Conservation (phyloP, 1,140 invertebrate species). For the Phymorhynchus buccinoides region DNA sequence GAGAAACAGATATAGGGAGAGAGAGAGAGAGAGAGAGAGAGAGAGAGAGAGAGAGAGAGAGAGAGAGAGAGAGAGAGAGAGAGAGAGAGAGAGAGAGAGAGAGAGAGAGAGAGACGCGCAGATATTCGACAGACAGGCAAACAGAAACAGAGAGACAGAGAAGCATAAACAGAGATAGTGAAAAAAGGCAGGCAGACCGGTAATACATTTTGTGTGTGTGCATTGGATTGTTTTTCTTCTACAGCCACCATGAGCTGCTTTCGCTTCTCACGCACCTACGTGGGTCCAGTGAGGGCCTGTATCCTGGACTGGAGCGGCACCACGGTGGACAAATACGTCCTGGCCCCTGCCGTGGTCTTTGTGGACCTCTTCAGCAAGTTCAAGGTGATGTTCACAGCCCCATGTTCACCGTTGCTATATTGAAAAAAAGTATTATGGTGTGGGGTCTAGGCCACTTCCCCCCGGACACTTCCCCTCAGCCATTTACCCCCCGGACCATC, state of each 20-base stretch:
- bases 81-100: background rate
- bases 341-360: slow-evolving; percentile 69
- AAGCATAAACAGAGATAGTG: no score
- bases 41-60: background rate
- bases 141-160: no score
- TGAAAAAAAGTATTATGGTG: no score
- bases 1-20: no score
- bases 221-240: background rate
- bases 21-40: background rate
- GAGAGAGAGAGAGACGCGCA: background rate
- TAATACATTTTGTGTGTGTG: background rate
- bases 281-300: slow-evolving; percentile 62
- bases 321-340: slow-evolving; percentile 68
- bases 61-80: no score
- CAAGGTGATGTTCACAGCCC: slow-evolving; percentile 36
- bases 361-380: slow-evolving; percentile 67
- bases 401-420: no score
- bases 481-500: no score
- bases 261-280: slow-evolving; percentile 57
- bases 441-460: no score
- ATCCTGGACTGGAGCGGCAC: slow-evolving; percentile 72
- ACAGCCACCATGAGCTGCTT: slow-evolving; percentile 34
- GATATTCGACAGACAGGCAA: no score
- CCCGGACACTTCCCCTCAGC: no score
- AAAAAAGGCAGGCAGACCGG: no score